Conservation (phyloP, 2,113 vertebrate genomes). For the Limanda limanda region DNA sequence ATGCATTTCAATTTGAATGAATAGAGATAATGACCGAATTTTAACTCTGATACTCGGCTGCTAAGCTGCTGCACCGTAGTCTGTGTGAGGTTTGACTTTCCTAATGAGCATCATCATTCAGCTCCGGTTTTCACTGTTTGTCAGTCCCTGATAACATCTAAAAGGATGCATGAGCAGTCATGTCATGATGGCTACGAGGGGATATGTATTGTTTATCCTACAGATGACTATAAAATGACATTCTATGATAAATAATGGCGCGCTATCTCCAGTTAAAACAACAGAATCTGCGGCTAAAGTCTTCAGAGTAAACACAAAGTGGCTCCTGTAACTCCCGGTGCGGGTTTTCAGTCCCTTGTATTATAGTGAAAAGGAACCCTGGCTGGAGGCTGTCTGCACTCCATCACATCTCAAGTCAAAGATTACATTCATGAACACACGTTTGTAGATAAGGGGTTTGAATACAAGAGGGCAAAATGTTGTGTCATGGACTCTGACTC, state of each 20-base stretch:
- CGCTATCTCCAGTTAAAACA: conserved; percentile 5
- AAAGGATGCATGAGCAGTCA: not conserved
- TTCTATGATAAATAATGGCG: not conserved
- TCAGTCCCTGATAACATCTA: not conserved
- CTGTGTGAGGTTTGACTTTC: not conserved
- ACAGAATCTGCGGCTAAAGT: not conserved
- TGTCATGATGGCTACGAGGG: not conserved
- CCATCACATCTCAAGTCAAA: conserved; percentile 9
- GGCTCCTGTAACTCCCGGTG: not conserved
- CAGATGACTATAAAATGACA: not conserved
- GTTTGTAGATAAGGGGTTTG: conserved; percentile 8
- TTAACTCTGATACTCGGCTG: not conserved
- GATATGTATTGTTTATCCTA: conserved; percentile 13
- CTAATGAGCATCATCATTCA: not conserved
- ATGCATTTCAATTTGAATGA: not conserved
- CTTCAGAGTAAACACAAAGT: conserved; percentile 34
- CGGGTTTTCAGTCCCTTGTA: not conserved
- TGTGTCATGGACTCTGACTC: not conserved
- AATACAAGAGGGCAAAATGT: not conserved
- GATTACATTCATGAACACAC: not conserved
- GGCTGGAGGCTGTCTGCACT: not conserved
- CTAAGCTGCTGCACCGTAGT: not conserved
- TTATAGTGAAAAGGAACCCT: conserved; percentile 1
- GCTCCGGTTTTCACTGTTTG: not conserved
- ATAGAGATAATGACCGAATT: not conserved